A percentile compares a stretch with the other conserved stretches of the same genome.
These are phyloP conservation scores for Trissolcus basalis DNA, from an alignment of 1,140 invertebrate genomes.

Conservation along the genomic window DNA sequence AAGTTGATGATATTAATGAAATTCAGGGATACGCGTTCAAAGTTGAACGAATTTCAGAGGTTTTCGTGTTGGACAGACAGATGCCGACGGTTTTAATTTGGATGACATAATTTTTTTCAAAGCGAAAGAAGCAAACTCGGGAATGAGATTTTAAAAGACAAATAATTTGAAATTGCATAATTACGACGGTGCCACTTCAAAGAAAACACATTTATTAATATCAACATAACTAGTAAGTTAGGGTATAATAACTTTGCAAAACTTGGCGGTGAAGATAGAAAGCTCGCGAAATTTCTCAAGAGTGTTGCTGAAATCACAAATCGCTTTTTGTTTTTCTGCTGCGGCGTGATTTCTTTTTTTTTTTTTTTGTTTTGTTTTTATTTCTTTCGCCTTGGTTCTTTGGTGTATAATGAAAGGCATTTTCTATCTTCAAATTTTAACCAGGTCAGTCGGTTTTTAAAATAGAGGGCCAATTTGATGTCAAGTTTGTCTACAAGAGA, in stretches of 20 bases:
- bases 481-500: not conserved
- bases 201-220: constrained; percentile 21
- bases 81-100: constrained; percentile 12
- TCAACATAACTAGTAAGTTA: constrained; percentile 19
- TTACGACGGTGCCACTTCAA: constrained; percentile 5
- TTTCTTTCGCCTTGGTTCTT: no score
- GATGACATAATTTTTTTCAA: constrained; percentile 18
- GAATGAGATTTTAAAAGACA: constrained; percentile 7
- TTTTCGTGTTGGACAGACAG: constrained; percentile 6
- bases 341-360: not conserved
- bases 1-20: constrained; percentile 20
- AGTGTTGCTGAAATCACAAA: constrained; percentile 5
- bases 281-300: constrained; percentile 13
- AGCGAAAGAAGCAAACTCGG: not conserved
- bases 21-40: constrained; percentile 21
- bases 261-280: constrained; percentile 1
- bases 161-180: constrained; percentile 19
- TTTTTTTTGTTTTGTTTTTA: no score
- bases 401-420: not conserved
- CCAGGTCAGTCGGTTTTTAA: not conserved
- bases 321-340: constrained; percentile 7
- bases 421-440: not conserved
- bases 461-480: not conserved
- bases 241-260: constrained; percentile 22
- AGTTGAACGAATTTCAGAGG: constrained; percentile 5